Evolutionary conservation across 2,888 invertebrate species (phyloP).

Genomic region (Drosophila meridionalis): DNA sequence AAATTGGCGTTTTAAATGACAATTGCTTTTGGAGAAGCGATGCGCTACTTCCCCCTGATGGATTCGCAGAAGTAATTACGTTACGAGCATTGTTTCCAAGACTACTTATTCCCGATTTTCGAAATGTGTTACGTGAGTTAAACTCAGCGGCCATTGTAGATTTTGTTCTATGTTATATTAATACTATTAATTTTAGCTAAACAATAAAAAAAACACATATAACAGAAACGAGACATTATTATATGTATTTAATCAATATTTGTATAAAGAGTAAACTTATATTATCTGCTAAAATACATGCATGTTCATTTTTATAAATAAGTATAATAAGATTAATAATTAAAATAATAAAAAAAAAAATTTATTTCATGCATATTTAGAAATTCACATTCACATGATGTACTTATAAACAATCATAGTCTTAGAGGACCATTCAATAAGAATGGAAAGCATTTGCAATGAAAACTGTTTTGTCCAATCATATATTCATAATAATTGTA

Average conservation of each 20-base stretch:
- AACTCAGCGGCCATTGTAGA: slow-evolving; percentile 73
- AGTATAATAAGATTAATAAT: too few species aligned
- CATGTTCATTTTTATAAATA: too few species aligned
- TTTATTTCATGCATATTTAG: not conserved
- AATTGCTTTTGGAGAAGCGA: slow-evolving; percentile 83
- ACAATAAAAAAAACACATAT: not conserved
- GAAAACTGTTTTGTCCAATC: not conserved
- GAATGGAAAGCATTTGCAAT: not conserved
- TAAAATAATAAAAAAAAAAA: too few species aligned
- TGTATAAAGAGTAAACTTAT: too few species aligned
- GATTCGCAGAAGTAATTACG: slow-evolving; percentile 83
- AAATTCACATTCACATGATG: not conserved
- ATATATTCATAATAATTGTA: not conserved
- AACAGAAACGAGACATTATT: not conserved
- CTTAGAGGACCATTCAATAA: too few species aligned
- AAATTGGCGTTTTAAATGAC: slow-evolving; percentile 83
- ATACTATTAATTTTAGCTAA: not conserved
- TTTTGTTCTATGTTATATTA: not conserved
- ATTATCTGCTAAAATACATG: too few species aligned
- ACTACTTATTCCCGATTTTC: slow-evolving; percentile 60
- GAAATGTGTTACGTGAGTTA: slow-evolving; percentile 70
- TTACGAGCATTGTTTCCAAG: slow-evolving; percentile 63
- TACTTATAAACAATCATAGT: not conserved
- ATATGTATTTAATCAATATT: not conserved
- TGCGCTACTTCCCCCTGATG: slow-evolving; percentile 81